Base-by-base conservation (phyloP, 53 echinoderm and acorn worm genomes). In the Arbacia lixula region DNA sequence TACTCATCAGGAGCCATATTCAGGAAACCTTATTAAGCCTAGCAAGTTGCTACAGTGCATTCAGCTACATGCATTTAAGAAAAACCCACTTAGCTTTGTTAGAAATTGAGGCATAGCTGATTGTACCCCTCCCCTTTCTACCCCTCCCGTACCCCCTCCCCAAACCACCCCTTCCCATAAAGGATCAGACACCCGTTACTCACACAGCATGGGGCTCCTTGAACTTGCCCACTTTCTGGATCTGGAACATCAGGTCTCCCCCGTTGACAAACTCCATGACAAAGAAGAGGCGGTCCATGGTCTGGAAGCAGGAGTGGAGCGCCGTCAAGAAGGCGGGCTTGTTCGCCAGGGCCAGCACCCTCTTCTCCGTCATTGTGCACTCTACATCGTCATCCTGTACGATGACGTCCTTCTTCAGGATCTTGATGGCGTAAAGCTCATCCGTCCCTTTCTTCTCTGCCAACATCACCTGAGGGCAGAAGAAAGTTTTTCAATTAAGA, bases 161-260 rank as follows among this genome's bases (percentile, higher is more conserved):
- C n/a, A n/a, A n/a, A n/a, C n/a, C 24, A n/a, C 4, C 39, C 29
- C n/a, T 1, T 26, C 25, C 53, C 49, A 14, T 51, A 19, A 11
- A n/a, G n/a, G n/a, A n/a, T n/a, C n/a, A n/a, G n/a, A n/a, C n/a
- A n/a, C n/a, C 39, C 30, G 21, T 10, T 4, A 91, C 99, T 99
- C 61, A 99, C 99, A 99, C 94, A 62, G 95, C 99, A 81, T 95
- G 91, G 29, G 99, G 99, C 61, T 99, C 99, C 86, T 95, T 99
- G 91, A 99, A 99, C 69, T 99, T 99, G 86, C 99, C 98, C n/a
- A 99, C 95, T 88, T 99, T 94, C 91, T 99, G 99, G 36, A 99
- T 99, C 85, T 95, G 99, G 87, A 94, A 99, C 99, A 99, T 99
- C 41, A 99, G 92, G 69, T 99, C 99, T 12, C 99, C 99, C 22